Evolutionary conservation across 2,797 vertebrate genomes (phyloP).

Genomic region (Muscicapa comitata): DNA sequence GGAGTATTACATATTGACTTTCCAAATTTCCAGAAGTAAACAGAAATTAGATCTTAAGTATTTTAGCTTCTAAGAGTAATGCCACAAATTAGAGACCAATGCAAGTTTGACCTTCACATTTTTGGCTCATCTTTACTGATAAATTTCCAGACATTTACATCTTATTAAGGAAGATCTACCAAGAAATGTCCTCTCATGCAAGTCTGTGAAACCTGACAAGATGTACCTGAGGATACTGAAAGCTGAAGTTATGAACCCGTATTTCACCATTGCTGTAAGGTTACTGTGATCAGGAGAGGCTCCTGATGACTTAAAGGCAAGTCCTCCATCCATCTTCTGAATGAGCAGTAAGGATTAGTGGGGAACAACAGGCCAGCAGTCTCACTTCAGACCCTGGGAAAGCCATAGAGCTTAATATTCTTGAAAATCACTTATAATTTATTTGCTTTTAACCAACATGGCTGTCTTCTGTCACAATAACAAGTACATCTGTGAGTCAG

Average conservation of each 20-base stretch:
- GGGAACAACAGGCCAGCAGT: background rate
- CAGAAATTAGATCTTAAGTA: background rate
- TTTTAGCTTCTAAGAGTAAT: background rate
- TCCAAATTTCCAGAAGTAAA: background rate
- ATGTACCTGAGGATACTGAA: background rate
- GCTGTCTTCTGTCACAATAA: background rate
- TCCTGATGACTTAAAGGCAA: background rate
- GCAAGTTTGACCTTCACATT: background rate
- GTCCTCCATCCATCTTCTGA: background rate
- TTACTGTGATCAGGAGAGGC: background rate
- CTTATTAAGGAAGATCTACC: background rate
- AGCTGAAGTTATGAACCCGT: background rate
- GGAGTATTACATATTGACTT: background rate
- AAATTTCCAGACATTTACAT: background rate
- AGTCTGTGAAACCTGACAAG: background rate
- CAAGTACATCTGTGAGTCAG: background rate
- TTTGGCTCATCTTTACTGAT: background rate
- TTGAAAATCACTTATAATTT: background rate
- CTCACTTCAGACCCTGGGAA: background rate
- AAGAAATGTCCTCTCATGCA: background rate
- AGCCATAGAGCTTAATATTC: background rate
- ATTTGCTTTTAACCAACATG: background rate
- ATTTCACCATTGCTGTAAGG: background rate
- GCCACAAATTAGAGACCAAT: background rate
- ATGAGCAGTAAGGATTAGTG: background rate